phyloP scores from a whole-genome alignment of 2,113 vertebrate genomes.

The Ceyx cyanopectus region DNA sequence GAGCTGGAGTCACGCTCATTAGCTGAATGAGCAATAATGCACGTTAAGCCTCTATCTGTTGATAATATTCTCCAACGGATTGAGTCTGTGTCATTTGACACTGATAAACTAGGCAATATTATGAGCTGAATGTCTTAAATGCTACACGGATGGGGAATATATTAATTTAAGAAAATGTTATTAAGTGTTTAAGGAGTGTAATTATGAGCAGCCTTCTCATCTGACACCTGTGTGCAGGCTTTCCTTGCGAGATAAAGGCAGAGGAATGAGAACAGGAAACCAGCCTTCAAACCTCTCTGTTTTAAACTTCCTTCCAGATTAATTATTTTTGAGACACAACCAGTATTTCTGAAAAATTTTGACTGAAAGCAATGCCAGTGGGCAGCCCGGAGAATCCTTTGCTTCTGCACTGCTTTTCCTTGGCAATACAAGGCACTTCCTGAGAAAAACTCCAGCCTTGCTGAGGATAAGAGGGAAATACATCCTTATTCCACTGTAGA shows the following conservation, averaged over 20 bases:
- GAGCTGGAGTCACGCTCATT: conserved; percentile 40
- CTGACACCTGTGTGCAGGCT: conserved; percentile 66
- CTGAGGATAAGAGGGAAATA: neutral
- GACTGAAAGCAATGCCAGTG: neutral
- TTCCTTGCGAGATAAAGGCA: conserved; percentile 38
- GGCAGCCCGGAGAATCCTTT: neutral
- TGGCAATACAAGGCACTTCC: neutral
- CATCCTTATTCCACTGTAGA: no score
- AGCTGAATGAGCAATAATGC: conserved; percentile 59
- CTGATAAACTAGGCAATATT: conserved; percentile 76
- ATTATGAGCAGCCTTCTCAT: conserved; percentile 70
- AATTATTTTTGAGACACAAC: conserved; percentile 4
- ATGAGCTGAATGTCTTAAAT: conserved; percentile 63
- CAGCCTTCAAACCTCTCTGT: neutral
- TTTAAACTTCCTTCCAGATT: conserved; percentile 28
- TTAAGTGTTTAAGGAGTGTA: conserved; percentile 70
- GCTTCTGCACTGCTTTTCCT: neutral
- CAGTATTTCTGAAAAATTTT: neutral
- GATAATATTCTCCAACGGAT: conserved; percentile 70
- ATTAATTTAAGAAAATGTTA: conserved; percentile 71
- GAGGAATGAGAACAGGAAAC: conserved; percentile 34
- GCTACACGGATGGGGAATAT: conserved; percentile 62
- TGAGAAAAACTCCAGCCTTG: neutral
- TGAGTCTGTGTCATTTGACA: conserved; percentile 72
- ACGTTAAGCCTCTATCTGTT: conserved; percentile 62